These are phyloP conservation scores for Hirtodrosophila duncani DNA, from an alignment of 2,888 invertebrate genomes.

Conservation along the genomic window DNA sequence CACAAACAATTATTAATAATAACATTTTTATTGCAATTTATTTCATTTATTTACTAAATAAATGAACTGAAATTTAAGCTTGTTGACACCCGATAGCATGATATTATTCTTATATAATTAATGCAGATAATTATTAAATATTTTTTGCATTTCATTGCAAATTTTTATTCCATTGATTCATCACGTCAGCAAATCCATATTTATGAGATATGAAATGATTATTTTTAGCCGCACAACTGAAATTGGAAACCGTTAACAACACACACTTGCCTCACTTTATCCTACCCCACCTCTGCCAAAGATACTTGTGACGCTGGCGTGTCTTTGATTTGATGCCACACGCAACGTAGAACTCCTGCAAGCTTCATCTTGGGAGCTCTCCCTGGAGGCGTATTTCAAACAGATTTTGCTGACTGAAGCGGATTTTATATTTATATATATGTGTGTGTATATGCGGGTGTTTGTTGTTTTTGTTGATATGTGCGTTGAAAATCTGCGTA, in stretches of 20 bases:
- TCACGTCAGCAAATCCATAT: slow-evolving; percentile 7
- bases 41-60: too few species aligned
- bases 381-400: slow-evolving; percentile 39
- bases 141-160: slow-evolving; percentile 12
- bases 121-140: too few species aligned
- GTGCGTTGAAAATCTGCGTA: slow-evolving; percentile 29
- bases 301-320: neutral
- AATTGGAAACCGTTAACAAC: slow-evolving; percentile 42
- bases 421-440: slow-evolving; percentile 36
- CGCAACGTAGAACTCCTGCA: slow-evolving; percentile 18
- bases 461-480: slow-evolving; percentile 3
- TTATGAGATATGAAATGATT: slow-evolving; percentile 12
- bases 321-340: slow-evolving; percentile 37
- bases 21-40: too few species aligned
- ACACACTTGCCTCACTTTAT: neutral
- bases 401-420: slow-evolving; percentile 45
- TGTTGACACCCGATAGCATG: too few species aligned
- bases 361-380: too few species aligned
- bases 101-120: too few species aligned
- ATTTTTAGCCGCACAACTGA: slow-evolving; percentile 27
- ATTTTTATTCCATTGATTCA: slow-evolving; percentile 32
- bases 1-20: too few species aligned
- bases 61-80: too few species aligned
- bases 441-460: slow-evolving; percentile 15
- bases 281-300: neutral